Percentiles rank a stretch among this genome's conserved stretches.
Evolutionary conservation across 2,797 vertebrate species (phyloP).

Genomic region (Sparidentex hasta): DNA sequence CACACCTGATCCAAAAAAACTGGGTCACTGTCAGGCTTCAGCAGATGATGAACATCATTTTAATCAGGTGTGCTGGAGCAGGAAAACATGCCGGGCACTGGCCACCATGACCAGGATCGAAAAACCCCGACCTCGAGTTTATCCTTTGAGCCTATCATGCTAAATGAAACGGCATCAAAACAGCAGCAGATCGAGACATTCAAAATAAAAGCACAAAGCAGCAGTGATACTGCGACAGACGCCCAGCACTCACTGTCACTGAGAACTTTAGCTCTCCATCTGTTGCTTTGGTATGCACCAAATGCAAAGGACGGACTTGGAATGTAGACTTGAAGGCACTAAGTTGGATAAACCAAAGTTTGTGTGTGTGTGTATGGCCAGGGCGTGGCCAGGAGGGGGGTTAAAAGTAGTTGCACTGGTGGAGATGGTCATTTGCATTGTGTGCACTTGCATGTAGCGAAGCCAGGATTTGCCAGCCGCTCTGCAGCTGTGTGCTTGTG

Average conservation of each 20-base stretch:
- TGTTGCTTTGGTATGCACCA: constrained; percentile 51
- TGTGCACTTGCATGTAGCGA: constrained; percentile 23
- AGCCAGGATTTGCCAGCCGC: constrained; percentile 34
- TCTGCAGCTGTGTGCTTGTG: constrained; percentile 49
- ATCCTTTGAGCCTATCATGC: not conserved
- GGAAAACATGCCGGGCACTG: too few relatives aligned
- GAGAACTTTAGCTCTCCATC: constrained; percentile 28
- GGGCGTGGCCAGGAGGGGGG: constrained; percentile 5
- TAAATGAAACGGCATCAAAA: not conserved
- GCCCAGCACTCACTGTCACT: not conserved
- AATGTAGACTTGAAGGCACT: constrained; percentile 61
- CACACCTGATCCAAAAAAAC: too few relatives aligned
- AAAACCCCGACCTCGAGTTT: not conserved
- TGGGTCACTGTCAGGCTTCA: too few relatives aligned
- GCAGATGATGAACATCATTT: too few relatives aligned
- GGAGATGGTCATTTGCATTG: constrained; percentile 46
- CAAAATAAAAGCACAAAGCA: not conserved
- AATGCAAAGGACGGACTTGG: constrained; percentile 22
- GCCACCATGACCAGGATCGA: too few relatives aligned
- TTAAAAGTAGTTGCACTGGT: constrained; percentile 21
- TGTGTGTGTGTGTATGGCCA: not conserved
- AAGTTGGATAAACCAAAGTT: not conserved
- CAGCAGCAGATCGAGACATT: not conserved
- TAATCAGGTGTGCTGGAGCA: too few relatives aligned
- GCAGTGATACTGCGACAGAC: not conserved